Evolutionary conservation across 2,888 invertebrate species (phyloP).

Genomic region (Drosophila austrosaltans): DNA sequence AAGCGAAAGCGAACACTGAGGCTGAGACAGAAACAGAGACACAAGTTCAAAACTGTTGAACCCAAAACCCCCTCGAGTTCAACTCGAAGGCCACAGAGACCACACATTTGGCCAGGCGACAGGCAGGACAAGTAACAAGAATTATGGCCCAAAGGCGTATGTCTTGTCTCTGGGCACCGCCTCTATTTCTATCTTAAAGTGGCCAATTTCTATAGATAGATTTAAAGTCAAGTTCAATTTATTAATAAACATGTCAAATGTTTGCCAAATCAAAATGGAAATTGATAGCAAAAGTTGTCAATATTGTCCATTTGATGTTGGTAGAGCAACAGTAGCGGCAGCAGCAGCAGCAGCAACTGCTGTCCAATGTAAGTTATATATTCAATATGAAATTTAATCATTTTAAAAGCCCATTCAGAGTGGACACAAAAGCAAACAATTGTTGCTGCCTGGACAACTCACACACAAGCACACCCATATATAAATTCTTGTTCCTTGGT

Average conservation of each 20-base stretch:
- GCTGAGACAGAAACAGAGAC: slow-evolving; percentile 27
- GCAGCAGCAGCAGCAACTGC: slow-evolving; percentile 29
- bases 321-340: slow-evolving; percentile 8
- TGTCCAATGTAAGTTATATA: slow-evolving; percentile 36
- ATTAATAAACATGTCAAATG: slow-evolving; percentile 44
- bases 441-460: slow-evolving; percentile 40
- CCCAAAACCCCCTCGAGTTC: slow-evolving; percentile 46
- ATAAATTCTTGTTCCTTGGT: not conserved
- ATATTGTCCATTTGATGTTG: slow-evolving; percentile 11
- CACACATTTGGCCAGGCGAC: slow-evolving; percentile 25
- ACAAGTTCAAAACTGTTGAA: slow-evolving; percentile 70
- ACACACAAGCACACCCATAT: not conserved
- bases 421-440: slow-evolving; percentile 59
- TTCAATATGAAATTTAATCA: slow-evolving; percentile 73
- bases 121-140: slow-evolving; percentile 55
- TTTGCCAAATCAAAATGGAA: slow-evolving; percentile 44
- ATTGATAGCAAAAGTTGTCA: slow-evolving; percentile 45
- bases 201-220: slow-evolving; percentile 21
- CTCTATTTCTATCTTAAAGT: slow-evolving; percentile 23
- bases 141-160: slow-evolving; percentile 56
- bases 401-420: slow-evolving; percentile 69
- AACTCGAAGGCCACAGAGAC: slow-evolving; percentile 17
- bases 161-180: slow-evolving; percentile 11
- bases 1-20: slow-evolving; percentile 23
- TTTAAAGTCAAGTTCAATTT: slow-evolving; percentile 37